phyloP scores from a whole-genome alignment of 2,888 invertebrate genomes.

The Pachymerium ferrugineum region DNA sequence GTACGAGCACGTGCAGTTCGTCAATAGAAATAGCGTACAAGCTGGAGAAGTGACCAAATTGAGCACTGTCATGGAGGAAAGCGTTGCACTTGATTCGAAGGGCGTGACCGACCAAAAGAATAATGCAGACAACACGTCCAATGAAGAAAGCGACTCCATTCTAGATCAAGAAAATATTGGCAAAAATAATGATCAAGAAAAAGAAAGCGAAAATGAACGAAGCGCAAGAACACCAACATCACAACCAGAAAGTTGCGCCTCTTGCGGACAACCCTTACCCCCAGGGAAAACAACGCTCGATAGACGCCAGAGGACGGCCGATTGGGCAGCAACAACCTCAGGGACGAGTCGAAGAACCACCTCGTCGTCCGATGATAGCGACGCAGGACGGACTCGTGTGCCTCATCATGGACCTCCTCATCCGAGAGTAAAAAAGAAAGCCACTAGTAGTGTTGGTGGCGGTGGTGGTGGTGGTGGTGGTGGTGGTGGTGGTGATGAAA shows the following conservation, averaged over 20 bases:
- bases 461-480: background rate
- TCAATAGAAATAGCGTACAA: conserved; percentile 3
- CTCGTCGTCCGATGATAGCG: conserved; percentile 60
- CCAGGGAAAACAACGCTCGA: background rate
- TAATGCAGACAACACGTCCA: background rate
- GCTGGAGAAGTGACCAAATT: background rate
- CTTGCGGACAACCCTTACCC: background rate
- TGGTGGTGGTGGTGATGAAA: background rate
- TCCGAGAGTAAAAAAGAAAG: background rate
- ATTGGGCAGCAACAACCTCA: conserved; percentile 11
- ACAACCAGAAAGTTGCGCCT: background rate
- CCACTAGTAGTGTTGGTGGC: background rate
- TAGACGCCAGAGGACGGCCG: background rate
- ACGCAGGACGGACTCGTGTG: conserved; percentile 33
- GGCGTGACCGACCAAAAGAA: background rate
- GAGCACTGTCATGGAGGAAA: background rate
- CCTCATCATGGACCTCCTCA: background rate
- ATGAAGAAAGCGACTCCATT: conserved; percentile 7
- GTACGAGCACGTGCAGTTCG: conserved; percentile 32
- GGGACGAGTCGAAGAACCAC: conserved; percentile 55
- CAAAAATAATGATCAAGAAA: background rate
- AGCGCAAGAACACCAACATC: background rate
- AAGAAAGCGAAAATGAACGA: background rate
- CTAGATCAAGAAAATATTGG: background rate
- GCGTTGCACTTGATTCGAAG: background rate